A percentile compares a stretch with the other conserved stretches of the same genome.
Evolutionary conservation across 2,888 invertebrate species (phyloP).

Genomic region (Macrophya alboannulata): DNA sequence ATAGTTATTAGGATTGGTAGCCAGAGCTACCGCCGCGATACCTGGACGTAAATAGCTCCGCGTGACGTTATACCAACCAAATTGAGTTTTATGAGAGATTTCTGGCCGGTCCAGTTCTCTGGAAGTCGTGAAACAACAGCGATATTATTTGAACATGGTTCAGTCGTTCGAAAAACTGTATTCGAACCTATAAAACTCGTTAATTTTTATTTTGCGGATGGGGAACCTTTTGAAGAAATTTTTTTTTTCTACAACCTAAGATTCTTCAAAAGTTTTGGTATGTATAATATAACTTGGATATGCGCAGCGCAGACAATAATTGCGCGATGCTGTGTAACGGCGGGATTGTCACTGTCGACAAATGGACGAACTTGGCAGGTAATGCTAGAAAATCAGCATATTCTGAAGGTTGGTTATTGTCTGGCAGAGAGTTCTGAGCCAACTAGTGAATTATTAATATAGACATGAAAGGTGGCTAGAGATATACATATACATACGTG

Average conservation of each 20-base stretch:
- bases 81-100: constrained; percentile 36
- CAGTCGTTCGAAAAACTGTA: background rate
- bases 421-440: background rate
- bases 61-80: background rate
- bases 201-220: no score
- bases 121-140: background rate
- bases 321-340: background rate
- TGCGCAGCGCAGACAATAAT: background rate
- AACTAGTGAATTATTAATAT: constrained; percentile 28
- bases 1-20: constrained; percentile 43
- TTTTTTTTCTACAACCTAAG: background rate
- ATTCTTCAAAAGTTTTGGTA: background rate
- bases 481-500: background rate
- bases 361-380: constrained; percentile 27
- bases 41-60: background rate
- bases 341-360: constrained; percentile 24
- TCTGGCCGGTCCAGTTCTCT: background rate
- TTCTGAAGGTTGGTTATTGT: constrained; percentile 17
- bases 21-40: background rate
- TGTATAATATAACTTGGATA: background rate
- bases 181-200: background rate
- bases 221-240: background rate
- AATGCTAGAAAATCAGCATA: constrained; percentile 28
- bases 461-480: constrained; percentile 14
- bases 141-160: background rate